Base-by-base conservation (phyloP, 2,113 vertebrate genomes). In the Riparia riparia region DNA sequence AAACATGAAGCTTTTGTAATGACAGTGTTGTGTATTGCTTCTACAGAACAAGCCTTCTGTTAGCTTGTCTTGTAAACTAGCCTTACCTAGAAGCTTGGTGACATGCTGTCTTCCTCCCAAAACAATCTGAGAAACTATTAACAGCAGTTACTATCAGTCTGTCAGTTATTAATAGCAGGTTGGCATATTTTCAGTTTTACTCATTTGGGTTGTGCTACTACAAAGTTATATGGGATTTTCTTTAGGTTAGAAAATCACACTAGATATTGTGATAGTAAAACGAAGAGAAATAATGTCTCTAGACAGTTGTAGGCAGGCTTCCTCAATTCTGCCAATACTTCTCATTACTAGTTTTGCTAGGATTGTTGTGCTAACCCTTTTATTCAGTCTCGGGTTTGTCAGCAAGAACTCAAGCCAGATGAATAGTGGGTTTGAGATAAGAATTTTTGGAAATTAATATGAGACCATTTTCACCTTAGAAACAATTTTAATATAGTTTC, bases 1-100 rank as follows among this genome's bases (percentile, higher is more conserved):
- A 97, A 96, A 90, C 77, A 44, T 16, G 58, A 89, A 84, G 91
- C 73, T 93, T 94, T 93, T 91, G 87, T 90, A 89, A 91, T 95
- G 82, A 76, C 37, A 80, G 85, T 69, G 89, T 87, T 94, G 47
- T 82, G 60, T 70, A 74, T 57, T 84, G 53, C 89, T 96, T 93
- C 83, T 54, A 91, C 31, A 85, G 90, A 96, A 92, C 20, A 90
- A 93, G 80, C 60, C 47, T 87, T n/a, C 61, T 54, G 49, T 95
- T 88, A 88, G 65, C 45, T 82, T 93, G 51, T 90, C 81, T 91
- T 95, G 60, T 77, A 96, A 93, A 93, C 76, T 60, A 84, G 37
- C 74, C 21, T 71, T 96, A 94, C 86, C 89, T 82, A 95, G 66
- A 94, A 92, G 69, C 68, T 82, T 88, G 41, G 41, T 95, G 89